Conservation (phyloP, 2,888 invertebrate species). For the Drosophila neutralis region DNA sequence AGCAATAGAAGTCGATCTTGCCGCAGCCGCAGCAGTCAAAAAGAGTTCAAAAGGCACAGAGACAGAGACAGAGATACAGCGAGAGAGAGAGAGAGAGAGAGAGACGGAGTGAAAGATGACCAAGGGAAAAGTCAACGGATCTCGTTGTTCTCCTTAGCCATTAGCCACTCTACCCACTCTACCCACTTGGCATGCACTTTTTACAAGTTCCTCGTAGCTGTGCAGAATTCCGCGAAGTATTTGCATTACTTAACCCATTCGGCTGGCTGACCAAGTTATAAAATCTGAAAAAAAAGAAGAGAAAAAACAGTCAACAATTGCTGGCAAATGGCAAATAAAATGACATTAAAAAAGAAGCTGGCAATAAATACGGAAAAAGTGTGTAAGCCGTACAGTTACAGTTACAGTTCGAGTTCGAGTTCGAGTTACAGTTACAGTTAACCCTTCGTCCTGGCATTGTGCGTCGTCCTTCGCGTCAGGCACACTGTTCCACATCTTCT, state of each 20-base stretch:
- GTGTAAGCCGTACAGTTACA: constrained; percentile 44
- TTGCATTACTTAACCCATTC: constrained; percentile 69
- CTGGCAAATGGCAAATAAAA: constrained; percentile 24
- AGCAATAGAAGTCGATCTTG: constrained; percentile 51
- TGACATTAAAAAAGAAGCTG: constrained; percentile 30
- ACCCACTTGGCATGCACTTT: constrained; percentile 20
- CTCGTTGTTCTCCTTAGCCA: constrained; percentile 21
- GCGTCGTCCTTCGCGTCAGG: constrained; percentile 26
- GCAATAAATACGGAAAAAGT: constrained; percentile 33
- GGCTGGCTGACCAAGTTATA: constrained; percentile 60
- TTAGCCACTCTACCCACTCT: not conserved
- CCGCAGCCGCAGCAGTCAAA: constrained; percentile 60
- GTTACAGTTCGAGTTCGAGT: constrained; percentile 26
- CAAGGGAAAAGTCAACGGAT: constrained; percentile 12
- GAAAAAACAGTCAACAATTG: constrained; percentile 31
- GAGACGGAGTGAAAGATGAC: not conserved
- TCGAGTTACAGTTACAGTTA: constrained; percentile 40
- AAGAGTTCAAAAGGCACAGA: constrained; percentile 11
- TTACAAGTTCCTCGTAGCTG: constrained; percentile 63
- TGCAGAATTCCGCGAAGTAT: constrained; percentile 36
- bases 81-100: not conserved
- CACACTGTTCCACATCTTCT: constrained; percentile 70
- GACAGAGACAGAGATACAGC: not conserved
- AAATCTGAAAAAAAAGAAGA: constrained; percentile 12
- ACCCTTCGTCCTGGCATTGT: constrained; percentile 60